Percentiles rank a stretch among this genome's conserved stretches.
Conservation (phyloP, 2,888 invertebrate species). For the Hypolimnas misippus region DNA sequence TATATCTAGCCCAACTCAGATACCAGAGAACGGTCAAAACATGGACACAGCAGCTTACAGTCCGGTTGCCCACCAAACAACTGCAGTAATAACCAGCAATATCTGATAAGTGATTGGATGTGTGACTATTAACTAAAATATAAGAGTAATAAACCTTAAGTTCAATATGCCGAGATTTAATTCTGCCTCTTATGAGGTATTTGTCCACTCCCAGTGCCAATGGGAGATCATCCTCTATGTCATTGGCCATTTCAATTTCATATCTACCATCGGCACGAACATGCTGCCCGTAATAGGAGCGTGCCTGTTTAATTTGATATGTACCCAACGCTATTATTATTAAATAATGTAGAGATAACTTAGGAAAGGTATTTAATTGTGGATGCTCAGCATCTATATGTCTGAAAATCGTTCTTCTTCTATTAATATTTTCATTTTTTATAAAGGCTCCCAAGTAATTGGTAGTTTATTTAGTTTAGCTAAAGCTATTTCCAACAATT, state of each 20-base stretch:
- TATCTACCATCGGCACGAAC: slow-evolving; percentile 5
- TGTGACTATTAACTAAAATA: background rate
- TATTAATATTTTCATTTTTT: no score
- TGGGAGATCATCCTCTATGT: background rate
- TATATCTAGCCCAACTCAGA: background rate
- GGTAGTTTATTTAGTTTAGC: background rate
- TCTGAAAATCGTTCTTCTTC: background rate
- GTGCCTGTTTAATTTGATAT: slow-evolving; percentile 18
- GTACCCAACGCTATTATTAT: slow-evolving; percentile 12
- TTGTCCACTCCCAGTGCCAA: background rate
- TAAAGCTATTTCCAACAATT: background rate
- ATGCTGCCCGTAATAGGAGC: slow-evolving; percentile 11
- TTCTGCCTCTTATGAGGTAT: background rate
- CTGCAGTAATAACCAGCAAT: background rate
- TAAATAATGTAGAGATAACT: slow-evolving; percentile 9
- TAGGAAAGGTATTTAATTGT: background rate
- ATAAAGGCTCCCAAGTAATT: background rate
- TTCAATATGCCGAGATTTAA: background rate
- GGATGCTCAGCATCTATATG: background rate
- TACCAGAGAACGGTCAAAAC: background rate
- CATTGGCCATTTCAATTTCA: slow-evolving; percentile 1
- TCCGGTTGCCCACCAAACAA: background rate
- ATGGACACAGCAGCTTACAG: background rate
- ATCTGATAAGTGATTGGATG: background rate
- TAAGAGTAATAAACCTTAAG: background rate